A percentile compares a stretch with the other conserved stretches of the same genome.
These are phyloP conservation scores for Neopelma chrysocephalum DNA, from an alignment of 2,797 vertebrate genomes.

Conservation along the genomic window DNA sequence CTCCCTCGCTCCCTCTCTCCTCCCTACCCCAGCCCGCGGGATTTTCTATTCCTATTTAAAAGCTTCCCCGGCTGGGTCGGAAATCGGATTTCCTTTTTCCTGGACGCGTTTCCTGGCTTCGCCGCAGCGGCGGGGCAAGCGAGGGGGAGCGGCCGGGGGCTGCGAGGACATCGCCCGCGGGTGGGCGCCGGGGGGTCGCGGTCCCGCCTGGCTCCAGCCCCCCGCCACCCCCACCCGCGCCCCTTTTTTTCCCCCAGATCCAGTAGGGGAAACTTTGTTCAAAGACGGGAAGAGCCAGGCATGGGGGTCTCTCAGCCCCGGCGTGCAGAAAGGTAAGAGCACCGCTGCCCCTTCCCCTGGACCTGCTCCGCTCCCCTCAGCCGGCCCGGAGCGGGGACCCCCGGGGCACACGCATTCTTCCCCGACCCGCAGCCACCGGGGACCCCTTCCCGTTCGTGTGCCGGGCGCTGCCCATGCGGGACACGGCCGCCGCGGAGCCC, in stretches of 20 bases:
- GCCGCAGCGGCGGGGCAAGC: constrained; percentile 28
- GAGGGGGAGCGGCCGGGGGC: constrained; percentile 65
- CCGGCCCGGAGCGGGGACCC: background rate
- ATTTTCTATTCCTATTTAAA: constrained; percentile 76
- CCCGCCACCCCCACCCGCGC: background rate
- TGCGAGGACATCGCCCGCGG: background rate
- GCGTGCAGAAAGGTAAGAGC: constrained; percentile 95
- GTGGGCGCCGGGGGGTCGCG: background rate
- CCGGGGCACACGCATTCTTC: background rate
- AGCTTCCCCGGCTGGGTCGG: constrained; percentile 86
- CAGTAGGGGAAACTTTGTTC: constrained; percentile 89
- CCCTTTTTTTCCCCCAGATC: constrained; percentile 80
- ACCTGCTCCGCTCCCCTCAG: background rate
- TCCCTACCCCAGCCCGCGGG: constrained; percentile 32
- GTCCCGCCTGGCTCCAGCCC: background rate
- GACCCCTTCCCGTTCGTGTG: background rate
- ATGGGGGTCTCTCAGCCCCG: constrained; percentile 90
- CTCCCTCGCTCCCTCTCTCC: constrained; percentile 44
- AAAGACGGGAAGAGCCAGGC: constrained; percentile 91
- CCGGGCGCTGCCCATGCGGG: background rate
- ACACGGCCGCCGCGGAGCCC: background rate
- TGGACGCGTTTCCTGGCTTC: constrained; percentile 99
- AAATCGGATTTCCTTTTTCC: constrained; percentile 99
- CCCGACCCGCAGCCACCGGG: background rate
- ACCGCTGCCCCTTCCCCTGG: background rate